Conservation (phyloP, 2,888 invertebrate genomes). For the Orchestes rusci region DNA sequence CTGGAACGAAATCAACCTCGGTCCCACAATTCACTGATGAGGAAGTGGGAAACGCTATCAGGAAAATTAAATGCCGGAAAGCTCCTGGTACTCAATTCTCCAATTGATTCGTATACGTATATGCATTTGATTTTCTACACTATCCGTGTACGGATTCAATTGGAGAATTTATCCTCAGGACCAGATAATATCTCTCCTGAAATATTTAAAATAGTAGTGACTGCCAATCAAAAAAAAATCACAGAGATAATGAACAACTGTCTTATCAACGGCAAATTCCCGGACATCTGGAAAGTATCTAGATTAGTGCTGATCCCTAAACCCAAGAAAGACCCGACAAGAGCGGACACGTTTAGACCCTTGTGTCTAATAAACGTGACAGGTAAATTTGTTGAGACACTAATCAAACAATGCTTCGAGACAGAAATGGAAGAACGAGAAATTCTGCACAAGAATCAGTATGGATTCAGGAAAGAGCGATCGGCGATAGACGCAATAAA, state of each 20-base stretch:
- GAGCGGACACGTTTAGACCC: neutral
- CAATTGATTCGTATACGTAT: too few relatives aligned
- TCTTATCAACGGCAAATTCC: neutral
- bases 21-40: neutral
- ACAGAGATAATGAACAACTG: neutral
- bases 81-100: too few relatives aligned
- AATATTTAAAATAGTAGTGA: neutral
- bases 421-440: neutral
- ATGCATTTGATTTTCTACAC: too few relatives aligned
- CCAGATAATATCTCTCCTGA: constrained; percentile 2
- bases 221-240: neutral
- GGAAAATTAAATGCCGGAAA: constrained; percentile 1
- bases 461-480: constrained; percentile 5
- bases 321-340: neutral
- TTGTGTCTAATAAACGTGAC: constrained; percentile 1
- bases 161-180: too few relatives aligned
- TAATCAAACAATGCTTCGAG: neutral
- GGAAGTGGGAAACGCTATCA: neutral
- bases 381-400: neutral
- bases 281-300: constrained; percentile 1
- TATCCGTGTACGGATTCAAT: too few relatives aligned
- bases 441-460: constrained; percentile 1
- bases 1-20: neutral
- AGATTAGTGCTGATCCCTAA: constrained; percentile 4
- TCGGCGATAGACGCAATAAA: constrained; percentile 2